Conservation (phyloP, 1,140 invertebrate species). For the Centruroides vittatus region DNA sequence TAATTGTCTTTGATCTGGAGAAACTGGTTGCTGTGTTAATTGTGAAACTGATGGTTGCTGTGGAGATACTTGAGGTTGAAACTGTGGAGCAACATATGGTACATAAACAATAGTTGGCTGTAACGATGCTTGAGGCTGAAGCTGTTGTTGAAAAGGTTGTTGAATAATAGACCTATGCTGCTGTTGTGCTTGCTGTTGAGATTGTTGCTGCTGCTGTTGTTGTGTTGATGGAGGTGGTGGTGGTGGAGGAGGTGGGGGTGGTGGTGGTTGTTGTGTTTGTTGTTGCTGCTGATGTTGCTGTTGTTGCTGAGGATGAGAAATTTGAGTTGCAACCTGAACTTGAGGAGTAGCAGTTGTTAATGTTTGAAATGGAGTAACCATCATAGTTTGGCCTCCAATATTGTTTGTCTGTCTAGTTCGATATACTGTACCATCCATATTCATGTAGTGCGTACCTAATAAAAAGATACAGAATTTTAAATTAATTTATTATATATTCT, state of each 20-base stretch:
- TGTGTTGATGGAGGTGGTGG: neutral
- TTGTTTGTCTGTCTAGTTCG: slow-evolving; percentile 50
- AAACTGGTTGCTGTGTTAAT: no score
- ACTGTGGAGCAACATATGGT: slow-evolving; percentile 10
- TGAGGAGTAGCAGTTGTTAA: slow-evolving; percentile 2
- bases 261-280: slow-evolving; percentile 1
- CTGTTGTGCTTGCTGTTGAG: slow-evolving; percentile 1
- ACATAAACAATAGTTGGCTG: slow-evolving; percentile 9
- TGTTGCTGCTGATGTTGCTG: slow-evolving; percentile 8
- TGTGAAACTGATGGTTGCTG: neutral
- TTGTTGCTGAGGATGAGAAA: neutral
- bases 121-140: neutral
- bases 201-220: neutral
- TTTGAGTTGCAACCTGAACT: slow-evolving; percentile 2
- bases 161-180: slow-evolving; percentile 1
- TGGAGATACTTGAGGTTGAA: slow-evolving; percentile 6
- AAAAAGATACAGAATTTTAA: neutral
- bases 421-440: slow-evolving; percentile 51
- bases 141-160: slow-evolving; percentile 4
- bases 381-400: slow-evolving; percentile 4
- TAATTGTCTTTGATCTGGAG: no score
- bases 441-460: slow-evolving; percentile 26
- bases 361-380: slow-evolving; percentile 20
- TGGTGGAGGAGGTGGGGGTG: slow-evolving; percentile 8
- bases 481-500: neutral